A percentile compares a stretch with the other conserved stretches of the same genome.
Conservation (phyloP, 2,888 invertebrate species). For the Marronus borbonicus region DNA sequence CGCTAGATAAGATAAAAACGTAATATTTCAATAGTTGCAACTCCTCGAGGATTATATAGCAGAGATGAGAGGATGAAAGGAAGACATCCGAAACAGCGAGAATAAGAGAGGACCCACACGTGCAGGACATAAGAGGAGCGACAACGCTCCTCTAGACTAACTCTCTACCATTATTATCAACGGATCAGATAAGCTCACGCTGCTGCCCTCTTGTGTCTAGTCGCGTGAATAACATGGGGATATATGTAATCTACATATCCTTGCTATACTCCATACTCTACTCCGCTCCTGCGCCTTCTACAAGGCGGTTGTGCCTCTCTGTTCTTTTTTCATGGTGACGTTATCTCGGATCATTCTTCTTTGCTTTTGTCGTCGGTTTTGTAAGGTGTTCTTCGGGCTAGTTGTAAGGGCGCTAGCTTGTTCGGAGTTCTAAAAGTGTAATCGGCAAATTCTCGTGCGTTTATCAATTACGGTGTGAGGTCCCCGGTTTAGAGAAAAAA, state of each 20-base stretch:
- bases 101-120: slow-evolving; percentile 31
- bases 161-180: slow-evolving; percentile 51
- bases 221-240: slow-evolving; percentile 50
- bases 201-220: slow-evolving; percentile 51
- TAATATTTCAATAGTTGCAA: slow-evolving; percentile 50
- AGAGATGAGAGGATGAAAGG: slow-evolving; percentile 1
- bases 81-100: slow-evolving; percentile 26
- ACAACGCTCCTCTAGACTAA: slow-evolving; percentile 26
- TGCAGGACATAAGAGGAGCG: slow-evolving; percentile 21
- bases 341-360: slow-evolving; percentile 44
- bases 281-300: neutral
- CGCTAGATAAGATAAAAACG: slow-evolving; percentile 49
- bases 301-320: slow-evolving; percentile 10
- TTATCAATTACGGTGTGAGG: slow-evolving; percentile 37
- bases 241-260: slow-evolving; percentile 48
- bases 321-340: slow-evolving; percentile 33
- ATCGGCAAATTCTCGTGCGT: slow-evolving; percentile 28
- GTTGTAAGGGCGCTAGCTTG: slow-evolving; percentile 4
- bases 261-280: slow-evolving; percentile 1
- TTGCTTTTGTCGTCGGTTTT: slow-evolving; percentile 40
- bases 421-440: slow-evolving; percentile 24
- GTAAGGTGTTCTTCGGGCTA: slow-evolving; percentile 37
- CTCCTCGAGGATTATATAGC: slow-evolving; percentile 34
- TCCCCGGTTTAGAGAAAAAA: slow-evolving; percentile 17
- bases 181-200: slow-evolving; percentile 48